A percentile compares a stretch with the other conserved stretches of the same genome.
Conservation (phyloP, 2,113 vertebrate species). For the Otus sunia region DNA sequence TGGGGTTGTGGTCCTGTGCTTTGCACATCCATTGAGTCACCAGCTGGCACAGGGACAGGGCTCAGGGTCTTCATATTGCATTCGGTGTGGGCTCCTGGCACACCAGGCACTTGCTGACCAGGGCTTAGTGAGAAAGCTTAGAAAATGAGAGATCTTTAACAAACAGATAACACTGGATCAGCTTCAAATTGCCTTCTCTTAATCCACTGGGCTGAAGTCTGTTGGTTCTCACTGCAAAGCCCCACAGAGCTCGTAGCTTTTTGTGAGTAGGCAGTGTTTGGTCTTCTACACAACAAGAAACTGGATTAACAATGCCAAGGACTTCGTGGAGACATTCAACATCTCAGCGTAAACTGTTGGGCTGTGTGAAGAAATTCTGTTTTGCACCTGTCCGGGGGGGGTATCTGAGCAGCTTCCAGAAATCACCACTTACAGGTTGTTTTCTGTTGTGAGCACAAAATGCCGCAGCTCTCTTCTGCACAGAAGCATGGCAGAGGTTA, state of each 20-base stretch:
- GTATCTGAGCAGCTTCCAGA: neutral
- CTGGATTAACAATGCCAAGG: neutral
- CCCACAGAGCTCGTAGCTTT: neutral
- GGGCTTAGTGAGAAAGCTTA: neutral
- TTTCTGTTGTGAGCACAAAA: neutral
- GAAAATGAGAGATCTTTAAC: neutral
- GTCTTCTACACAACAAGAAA: neutral
- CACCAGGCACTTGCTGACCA: neutral
- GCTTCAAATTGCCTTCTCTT: neutral
- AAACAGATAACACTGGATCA: neutral
- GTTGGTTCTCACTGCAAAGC: neutral
- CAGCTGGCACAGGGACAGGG: neutral
- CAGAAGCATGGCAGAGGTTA: neutral
- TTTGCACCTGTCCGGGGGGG: neutral
- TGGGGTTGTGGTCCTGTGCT: accelerated
- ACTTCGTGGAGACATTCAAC: neutral
- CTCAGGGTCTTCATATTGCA: neutral
- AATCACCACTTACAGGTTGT: neutral
- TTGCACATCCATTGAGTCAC: neutral
- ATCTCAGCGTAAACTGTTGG: neutral
- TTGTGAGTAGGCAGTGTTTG: neutral
- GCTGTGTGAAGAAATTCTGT: neutral
- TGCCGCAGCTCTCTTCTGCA: neutral
- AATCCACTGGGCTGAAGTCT: neutral
- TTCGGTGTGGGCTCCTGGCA: neutral